Conservation (phyloP, 2,113 vertebrate genomes). For the Percopsis transmontana region DNA sequence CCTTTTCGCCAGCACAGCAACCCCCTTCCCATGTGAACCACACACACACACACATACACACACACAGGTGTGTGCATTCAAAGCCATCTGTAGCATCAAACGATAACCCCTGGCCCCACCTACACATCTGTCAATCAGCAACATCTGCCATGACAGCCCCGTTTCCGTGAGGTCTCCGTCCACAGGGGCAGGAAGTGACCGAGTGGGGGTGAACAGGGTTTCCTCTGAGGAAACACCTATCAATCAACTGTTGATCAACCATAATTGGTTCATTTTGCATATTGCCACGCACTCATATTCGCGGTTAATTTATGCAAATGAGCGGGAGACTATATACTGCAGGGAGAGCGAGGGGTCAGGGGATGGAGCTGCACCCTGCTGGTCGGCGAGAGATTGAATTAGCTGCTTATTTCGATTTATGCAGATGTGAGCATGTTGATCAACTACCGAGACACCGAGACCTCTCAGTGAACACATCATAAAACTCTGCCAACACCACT, state of each 20-base stretch:
- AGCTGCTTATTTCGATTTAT: slow-evolving; percentile 75
- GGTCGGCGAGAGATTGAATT: slow-evolving; percentile 57
- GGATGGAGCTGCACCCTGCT: slow-evolving; percentile 49
- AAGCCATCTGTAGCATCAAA: slow-evolving; percentile 13
- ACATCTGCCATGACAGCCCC: slow-evolving; percentile 45
- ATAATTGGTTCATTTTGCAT: slow-evolving; percentile 65
- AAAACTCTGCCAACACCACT: background rate
- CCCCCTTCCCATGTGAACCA: too few species aligned
- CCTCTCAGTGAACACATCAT: slow-evolving; percentile 36
- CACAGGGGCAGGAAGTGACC: slow-evolving; percentile 13
- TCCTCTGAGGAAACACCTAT: slow-evolving; percentile 54
- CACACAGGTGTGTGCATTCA: slow-evolving; percentile 5
- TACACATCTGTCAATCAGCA: slow-evolving; percentile 48
- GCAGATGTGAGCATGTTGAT: slow-evolving; percentile 72
- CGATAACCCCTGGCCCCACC: slow-evolving; percentile 24
- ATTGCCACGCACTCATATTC: slow-evolving; percentile 49
- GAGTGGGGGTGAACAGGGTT: background rate
- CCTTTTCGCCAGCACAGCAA: background rate
- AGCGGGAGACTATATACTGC: slow-evolving; percentile 22
- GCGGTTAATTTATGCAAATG: slow-evolving; percentile 67
- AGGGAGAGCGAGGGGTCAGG: slow-evolving; percentile 55
- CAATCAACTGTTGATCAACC: slow-evolving; percentile 69
- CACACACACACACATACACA: background rate
- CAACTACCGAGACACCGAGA: slow-evolving; percentile 46
- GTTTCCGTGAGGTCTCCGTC: slow-evolving; percentile 14